Conservation (phyloP, 2,113 vertebrate genomes). For the Epinephelus cyanopodus region DNA sequence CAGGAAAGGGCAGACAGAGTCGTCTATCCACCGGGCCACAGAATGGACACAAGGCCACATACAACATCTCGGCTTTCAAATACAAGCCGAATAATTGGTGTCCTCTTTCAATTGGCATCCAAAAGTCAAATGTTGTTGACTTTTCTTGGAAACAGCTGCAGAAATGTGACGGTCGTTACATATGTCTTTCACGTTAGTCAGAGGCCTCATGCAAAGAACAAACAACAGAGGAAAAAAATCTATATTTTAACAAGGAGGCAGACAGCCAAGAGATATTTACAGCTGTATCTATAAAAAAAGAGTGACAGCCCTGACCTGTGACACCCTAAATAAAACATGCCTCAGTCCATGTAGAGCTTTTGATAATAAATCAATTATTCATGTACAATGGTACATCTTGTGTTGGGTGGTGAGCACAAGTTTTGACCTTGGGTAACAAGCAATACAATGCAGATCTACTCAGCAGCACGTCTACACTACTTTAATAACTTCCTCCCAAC, state of each 20-base stretch:
- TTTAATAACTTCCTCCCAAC: slow-evolving; percentile 14
- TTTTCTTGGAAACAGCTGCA: slow-evolving; percentile 78
- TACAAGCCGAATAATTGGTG: slow-evolving; percentile 63
- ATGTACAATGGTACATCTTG: slow-evolving; percentile 38
- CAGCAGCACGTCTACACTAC: slow-evolving; percentile 1
- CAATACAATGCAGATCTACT: slow-evolving; percentile 37
- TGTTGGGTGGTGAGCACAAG: slow-evolving; percentile 16
- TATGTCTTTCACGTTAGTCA: slow-evolving; percentile 29
- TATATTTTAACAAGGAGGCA: slow-evolving; percentile 44
- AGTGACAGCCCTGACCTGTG: slow-evolving; percentile 56
- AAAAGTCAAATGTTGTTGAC: slow-evolving; percentile 72
- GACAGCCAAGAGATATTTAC: slow-evolving; percentile 48
- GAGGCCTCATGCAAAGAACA: slow-evolving; percentile 23
- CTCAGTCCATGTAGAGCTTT: slow-evolving; percentile 42
- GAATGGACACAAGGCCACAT: slow-evolving; percentile 58
- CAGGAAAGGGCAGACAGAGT: slow-evolving; percentile 69
- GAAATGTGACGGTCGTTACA: slow-evolving; percentile 57
- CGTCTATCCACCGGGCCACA: slow-evolving; percentile 45
- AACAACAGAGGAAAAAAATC: slow-evolving; percentile 2
- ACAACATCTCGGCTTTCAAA: slow-evolving; percentile 72
- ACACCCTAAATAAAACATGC: slow-evolving; percentile 54
- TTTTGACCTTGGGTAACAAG: slow-evolving; percentile 44
- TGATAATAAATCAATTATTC: slow-evolving; percentile 62
- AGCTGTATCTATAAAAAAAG: slow-evolving; percentile 49
- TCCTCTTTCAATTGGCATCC: slow-evolving; percentile 70